A percentile compares a stretch with the other conserved stretches of the same genome.
Evolutionary conservation across 2,113 vertebrate species (phyloP).

Genomic region (Aegithalos caudatus): DNA sequence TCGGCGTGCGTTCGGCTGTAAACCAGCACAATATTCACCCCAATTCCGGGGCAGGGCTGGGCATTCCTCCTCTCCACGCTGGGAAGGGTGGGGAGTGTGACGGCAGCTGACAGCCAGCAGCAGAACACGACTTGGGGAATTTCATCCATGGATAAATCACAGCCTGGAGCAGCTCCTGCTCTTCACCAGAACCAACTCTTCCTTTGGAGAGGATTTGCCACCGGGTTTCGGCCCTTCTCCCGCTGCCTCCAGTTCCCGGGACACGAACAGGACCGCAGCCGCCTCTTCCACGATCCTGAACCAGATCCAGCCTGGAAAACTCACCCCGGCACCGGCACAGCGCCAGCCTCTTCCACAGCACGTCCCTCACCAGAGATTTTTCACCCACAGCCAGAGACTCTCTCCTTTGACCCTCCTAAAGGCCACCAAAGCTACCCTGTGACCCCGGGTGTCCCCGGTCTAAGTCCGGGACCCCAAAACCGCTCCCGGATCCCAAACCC

Average conservation of each 20-base stretch:
- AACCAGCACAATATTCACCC: neutral
- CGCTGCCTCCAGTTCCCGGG: neutral
- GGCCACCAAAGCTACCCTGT: neutral
- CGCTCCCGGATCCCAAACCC: no score
- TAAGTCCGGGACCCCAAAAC: fast-evolving
- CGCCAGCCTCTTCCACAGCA: neutral
- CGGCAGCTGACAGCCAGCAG: no score
- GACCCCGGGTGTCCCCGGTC: neutral
- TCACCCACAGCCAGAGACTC: fast-evolving
- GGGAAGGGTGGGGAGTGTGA: neutral
- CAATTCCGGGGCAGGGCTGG: neutral
- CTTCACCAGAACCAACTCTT: neutral
- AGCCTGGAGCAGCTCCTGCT: neutral
- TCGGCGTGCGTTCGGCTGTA: fast-evolving
- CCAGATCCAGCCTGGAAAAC: neutral
- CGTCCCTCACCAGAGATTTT: fast-evolving
- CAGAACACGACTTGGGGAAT: neutral
- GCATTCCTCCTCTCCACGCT: neutral
- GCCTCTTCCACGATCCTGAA: neutral
- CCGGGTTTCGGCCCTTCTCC: neutral
- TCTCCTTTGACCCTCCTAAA: no score
- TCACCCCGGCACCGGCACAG: neutral
- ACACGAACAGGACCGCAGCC: neutral
- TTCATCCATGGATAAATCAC: neutral
- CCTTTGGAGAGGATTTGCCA: neutral